phyloP scores from a whole-genome alignment of 2,888 invertebrate species.

The Deladenus siricidicola region DNA sequence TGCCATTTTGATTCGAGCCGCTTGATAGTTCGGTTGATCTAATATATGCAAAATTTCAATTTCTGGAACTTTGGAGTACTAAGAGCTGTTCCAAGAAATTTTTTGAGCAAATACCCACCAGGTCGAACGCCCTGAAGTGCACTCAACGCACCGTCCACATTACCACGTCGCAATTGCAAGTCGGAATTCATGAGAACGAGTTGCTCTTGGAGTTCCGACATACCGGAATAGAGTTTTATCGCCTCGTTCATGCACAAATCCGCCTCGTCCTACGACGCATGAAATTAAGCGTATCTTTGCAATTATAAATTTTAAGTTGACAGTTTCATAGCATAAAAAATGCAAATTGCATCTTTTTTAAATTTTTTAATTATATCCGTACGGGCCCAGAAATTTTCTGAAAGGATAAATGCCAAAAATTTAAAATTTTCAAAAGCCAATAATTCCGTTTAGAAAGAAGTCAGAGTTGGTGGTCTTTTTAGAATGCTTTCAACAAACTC shows the following conservation, averaged over 20 bases:
- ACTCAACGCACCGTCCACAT: slow-evolving; percentile 72
- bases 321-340: too few species aligned
- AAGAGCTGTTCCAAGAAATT: not conserved
- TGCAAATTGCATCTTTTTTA: too few species aligned
- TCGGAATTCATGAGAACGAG: slow-evolving; percentile 78
- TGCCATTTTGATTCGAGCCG: slow-evolving; percentile 67
- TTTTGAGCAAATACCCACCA: slow-evolving; percentile 7
- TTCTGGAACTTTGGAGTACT: not conserved
- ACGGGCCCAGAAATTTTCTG: too few species aligned
- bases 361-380: too few species aligned
- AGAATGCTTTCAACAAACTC: too few species aligned
- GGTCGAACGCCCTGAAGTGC: slow-evolving; percentile 70
- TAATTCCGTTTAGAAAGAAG: too few species aligned
- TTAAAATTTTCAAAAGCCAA: too few species aligned
- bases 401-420: too few species aligned
- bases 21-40: slow-evolving; percentile 74
- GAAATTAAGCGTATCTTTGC: too few species aligned
- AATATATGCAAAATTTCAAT: too few species aligned
- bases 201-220: slow-evolving; percentile 71
- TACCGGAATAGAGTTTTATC: slow-evolving; percentile 61
- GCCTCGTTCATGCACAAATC: slow-evolving; percentile 70
- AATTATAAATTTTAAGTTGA: too few species aligned
- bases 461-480: too few species aligned
- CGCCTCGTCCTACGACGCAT: slow-evolving; percentile 68
- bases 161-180: slow-evolving; percentile 70